These are phyloP conservation scores for Phyllotis vaccarum DNA, from an alignment of 2,797 vertebrate species.

Conservation along the genomic window DNA sequence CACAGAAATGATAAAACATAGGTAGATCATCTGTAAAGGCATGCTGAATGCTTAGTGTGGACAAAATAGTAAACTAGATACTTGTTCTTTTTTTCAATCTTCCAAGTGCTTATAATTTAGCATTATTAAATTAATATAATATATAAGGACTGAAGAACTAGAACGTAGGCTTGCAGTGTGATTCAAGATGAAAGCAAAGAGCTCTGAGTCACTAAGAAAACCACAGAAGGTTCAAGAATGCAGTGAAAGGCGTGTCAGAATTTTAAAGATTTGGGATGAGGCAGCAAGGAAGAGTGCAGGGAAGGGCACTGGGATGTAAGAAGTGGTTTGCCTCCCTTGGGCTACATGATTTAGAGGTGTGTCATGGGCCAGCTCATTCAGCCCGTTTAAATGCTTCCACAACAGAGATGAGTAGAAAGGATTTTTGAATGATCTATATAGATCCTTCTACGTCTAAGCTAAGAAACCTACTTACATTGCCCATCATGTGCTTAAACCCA, in stretches of 20 bases:
- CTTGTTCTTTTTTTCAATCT: background rate
- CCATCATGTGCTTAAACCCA: background rate
- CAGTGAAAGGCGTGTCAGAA: background rate
- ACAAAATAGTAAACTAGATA: slow-evolving; percentile 18
- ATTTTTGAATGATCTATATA: background rate
- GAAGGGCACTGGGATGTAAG: background rate
- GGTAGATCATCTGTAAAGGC: background rate
- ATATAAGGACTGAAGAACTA: background rate
- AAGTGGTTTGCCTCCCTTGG: background rate
- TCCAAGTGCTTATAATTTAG: slow-evolving; percentile 29
- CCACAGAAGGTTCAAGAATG: background rate
- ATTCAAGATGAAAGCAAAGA: slow-evolving; percentile 1
- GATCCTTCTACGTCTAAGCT: background rate
- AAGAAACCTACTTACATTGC: background rate
- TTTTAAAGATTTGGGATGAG: slow-evolving; percentile 11
- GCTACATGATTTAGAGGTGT: background rate
- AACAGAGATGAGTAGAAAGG: background rate
- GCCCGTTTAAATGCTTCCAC: background rate
- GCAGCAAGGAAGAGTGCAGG: background rate
- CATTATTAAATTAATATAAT: slow-evolving; percentile 22
- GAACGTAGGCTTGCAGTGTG: background rate
- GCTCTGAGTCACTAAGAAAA: slow-evolving; percentile 42
- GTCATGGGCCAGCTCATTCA: background rate
- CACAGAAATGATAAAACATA: slow-evolving; percentile 36
- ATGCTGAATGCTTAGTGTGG: background rate